Base-by-base conservation (phyloP, 2,113 vertebrate species). In the Xenopus laevis region DNA sequence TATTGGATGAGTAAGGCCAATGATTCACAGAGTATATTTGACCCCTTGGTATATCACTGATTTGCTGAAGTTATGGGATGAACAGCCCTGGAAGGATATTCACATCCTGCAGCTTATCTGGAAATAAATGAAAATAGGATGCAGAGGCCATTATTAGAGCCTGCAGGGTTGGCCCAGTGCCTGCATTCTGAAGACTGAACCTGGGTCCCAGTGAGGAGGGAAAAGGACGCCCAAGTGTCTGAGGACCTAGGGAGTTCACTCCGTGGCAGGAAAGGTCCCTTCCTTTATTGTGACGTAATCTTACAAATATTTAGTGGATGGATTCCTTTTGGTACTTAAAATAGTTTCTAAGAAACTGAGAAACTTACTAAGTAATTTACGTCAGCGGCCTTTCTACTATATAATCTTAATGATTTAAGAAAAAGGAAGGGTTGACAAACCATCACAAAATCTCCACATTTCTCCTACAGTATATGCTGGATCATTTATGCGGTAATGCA, bases 221-320 rank as follows among this genome's bases (percentile, higher is more conserved):
- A 33, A 16, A 46, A 17, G n/a, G 73, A 75, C 73, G 73, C 73
- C 73, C 73, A 50, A 52, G n/a, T 55, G 73, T 75, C 73, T 75
- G 55, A 45, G 40, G 58, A 46, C 65, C 47, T 17, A 59, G 27
- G 72, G 65, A 40, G 72, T 46, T 46, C 71, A 64, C 13, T n/a
- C 50, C 69, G 65, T 18, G 10, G 20, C 73, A 75, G 73, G 73
- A 75, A 75, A 44, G 18, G 20, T 11, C 65, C 59, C 67, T 75
- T 75, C 73, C 73, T 75, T 68, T 65, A 65, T 68, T 11, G 57
- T 68, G 58, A 40, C 40, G 23, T 12, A 52, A 30, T 60, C 13
- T 40, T 45, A 52, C 30, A 74, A 72, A 74, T 67, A 67, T 55
- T 55, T 55, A n/a, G 53, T n/a, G 16, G 53, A 55, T 55, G 15